Conservation (phyloP, 1,140 invertebrate genomes). For the Philopotamus ludificatus region DNA sequence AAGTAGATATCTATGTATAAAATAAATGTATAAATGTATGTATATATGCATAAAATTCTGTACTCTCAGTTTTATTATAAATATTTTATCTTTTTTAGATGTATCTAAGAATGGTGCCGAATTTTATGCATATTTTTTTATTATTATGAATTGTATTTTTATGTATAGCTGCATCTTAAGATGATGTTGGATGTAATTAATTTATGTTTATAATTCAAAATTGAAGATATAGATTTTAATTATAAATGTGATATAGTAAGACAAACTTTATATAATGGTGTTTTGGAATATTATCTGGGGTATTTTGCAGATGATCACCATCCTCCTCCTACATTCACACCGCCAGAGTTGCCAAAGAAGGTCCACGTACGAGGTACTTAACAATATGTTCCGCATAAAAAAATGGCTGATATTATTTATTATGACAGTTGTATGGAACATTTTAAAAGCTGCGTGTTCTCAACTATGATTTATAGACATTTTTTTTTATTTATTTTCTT, state of each 20-base stretch:
- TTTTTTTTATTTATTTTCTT: no score
- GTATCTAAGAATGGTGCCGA: neutral
- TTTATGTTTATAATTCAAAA: neutral
- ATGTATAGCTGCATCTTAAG: constrained; percentile 1
- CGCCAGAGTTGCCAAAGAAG: constrained; percentile 95
- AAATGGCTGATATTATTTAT: constrained; percentile 39
- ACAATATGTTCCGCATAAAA: constrained; percentile 32
- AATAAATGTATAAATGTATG: no score
- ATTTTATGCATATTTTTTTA: constrained; percentile 33
- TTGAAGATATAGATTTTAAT: neutral
- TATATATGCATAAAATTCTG: no score
- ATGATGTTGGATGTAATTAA: neutral
- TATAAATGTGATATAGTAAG: no score
- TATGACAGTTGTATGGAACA: constrained; percentile 9
- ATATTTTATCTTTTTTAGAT: no score
- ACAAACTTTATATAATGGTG: constrained; percentile 49
- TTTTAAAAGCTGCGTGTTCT: neutral
- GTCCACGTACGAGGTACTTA: constrained; percentile 90
- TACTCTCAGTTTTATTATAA: no score
- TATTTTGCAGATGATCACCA: constrained; percentile 92
- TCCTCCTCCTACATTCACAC: constrained; percentile 91
- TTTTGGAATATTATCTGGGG: constrained; percentile 62
- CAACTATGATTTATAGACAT: no score
- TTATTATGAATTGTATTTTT: constrained; percentile 23
- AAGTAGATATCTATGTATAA: no score